These are phyloP conservation scores for Drosophila meridionalis DNA, from an alignment of 2,888 invertebrate species.

Conservation along the genomic window DNA sequence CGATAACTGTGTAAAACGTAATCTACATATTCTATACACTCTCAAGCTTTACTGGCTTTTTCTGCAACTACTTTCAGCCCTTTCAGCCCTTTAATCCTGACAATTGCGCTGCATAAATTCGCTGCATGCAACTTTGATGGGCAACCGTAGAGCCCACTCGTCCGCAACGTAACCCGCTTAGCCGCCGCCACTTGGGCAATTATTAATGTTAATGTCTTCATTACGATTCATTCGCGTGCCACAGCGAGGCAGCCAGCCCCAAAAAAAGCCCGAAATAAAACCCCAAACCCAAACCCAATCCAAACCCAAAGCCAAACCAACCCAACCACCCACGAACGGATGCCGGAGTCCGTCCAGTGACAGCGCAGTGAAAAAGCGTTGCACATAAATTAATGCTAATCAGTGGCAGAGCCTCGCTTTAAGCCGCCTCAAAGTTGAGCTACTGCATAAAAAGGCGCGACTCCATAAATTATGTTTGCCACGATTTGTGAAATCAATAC, in stretches of 20 bases:
- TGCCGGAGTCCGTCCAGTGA: constrained; percentile 10
- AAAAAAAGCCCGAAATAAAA: background rate
- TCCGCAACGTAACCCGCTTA: background rate
- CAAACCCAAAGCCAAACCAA: background rate
- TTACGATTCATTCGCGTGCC: constrained; percentile 66
- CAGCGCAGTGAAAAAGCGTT: constrained; percentile 34
- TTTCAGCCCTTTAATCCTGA: background rate
- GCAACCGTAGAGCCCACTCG: background rate
- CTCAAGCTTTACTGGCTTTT: background rate
- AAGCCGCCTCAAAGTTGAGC: constrained; percentile 21
- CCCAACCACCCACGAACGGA: background rate
- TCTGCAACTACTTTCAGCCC: too few species aligned
- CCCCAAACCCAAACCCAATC: background rate
- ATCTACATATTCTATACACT: background rate
- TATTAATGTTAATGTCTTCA: constrained; percentile 79
- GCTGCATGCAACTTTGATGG: constrained; percentile 30
- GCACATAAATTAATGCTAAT: constrained; percentile 58
- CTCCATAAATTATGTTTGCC: constrained; percentile 63
- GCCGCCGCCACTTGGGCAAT: constrained; percentile 52
- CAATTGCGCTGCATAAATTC: constrained; percentile 36
- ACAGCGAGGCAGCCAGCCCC: constrained; percentile 1
- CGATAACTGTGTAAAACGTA: background rate
- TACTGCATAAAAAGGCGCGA: constrained; percentile 25
- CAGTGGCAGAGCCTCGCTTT: constrained; percentile 27
- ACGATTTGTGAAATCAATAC: constrained; percentile 73